Percentiles rank a stretch among this genome's conserved stretches.
These are phyloP conservation scores for Periophthalmus magnuspinnatus DNA, from an alignment of 2,797 vertebrate genomes.

Conservation along the genomic window DNA sequence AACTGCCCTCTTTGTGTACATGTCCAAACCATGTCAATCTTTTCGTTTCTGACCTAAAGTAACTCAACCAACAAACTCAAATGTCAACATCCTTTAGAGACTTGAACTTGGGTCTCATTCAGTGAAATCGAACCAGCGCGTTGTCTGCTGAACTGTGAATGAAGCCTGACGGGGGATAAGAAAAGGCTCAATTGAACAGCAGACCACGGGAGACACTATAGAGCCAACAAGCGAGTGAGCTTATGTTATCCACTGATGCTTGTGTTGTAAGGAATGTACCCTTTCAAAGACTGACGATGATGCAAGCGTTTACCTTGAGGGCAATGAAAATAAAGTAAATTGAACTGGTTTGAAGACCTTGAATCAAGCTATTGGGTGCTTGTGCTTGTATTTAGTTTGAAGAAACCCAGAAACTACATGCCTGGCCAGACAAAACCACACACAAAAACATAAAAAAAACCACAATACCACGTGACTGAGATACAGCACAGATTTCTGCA, in stretches of 20 bases:
- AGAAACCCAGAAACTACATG: no score
- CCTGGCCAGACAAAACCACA: no score
- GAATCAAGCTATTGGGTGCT: no score
- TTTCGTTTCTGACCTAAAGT: neutral
- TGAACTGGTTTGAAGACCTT: no score
- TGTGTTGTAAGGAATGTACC: neutral
- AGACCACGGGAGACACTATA: neutral
- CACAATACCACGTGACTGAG: no score
- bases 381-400: no score
- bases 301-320: no score
- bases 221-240: neutral
- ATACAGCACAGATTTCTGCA: no score
- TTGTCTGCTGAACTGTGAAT: conserved; percentile 1
- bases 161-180: neutral
- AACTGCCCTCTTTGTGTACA: neutral
- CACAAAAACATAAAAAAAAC: no score
- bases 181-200: neutral
- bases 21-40: neutral
- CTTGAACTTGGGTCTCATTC: neutral
- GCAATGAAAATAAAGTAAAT: no score
- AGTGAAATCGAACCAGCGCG: neutral
- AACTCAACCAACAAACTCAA: neutral
- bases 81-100: neutral
- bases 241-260: neutral
- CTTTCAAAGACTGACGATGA: neutral